Evolutionary conservation across 2,888 invertebrate genomes (phyloP).

Genomic region (Platerodrilus igneus): DNA sequence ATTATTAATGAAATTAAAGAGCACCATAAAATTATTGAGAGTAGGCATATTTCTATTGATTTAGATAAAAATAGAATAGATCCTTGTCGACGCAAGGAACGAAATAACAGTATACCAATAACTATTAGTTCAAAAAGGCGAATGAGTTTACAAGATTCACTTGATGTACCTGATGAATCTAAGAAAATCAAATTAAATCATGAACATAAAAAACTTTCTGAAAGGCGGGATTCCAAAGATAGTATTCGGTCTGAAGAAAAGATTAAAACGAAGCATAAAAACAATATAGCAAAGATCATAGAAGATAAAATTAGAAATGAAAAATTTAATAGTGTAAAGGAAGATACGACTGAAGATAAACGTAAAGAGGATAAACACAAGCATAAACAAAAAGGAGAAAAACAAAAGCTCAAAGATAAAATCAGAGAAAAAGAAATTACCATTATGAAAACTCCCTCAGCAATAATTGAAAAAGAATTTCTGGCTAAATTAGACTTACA

Average conservation of each 20-base stretch:
- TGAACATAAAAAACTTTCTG: constrained; percentile 49
- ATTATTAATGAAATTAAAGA: constrained; percentile 40
- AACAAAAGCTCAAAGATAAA: constrained; percentile 37
- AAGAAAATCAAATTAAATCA: constrained; percentile 59
- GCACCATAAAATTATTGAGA: constrained; percentile 40
- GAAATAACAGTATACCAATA: constrained; percentile 60
- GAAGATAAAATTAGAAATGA: constrained; percentile 60
- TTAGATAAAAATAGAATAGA: constrained; percentile 46
- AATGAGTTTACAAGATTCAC: constrained; percentile 71
- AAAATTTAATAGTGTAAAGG: constrained; percentile 49
- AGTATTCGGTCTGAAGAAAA: constrained; percentile 37
- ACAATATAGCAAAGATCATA: constrained; percentile 55
- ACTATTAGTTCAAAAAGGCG: constrained; percentile 67
- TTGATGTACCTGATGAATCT: constrained; percentile 54
- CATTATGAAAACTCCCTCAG: constrained; percentile 33
- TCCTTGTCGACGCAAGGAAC: constrained; percentile 55
- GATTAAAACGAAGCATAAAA: constrained; percentile 56
- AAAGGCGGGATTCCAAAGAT: constrained; percentile 71
- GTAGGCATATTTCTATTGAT: constrained; percentile 50
- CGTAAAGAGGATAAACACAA: constrained; percentile 35
- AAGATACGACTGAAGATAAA: constrained; percentile 50
- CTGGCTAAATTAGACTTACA: constrained; percentile 56
- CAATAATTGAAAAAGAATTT: constrained; percentile 54
- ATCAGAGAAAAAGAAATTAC: constrained; percentile 41
- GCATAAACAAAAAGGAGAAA: constrained; percentile 37